These are phyloP conservation scores for Himantopus leucocephalus DNA, from an alignment of 2,113 vertebrate genomes.

Conservation along the genomic window DNA sequence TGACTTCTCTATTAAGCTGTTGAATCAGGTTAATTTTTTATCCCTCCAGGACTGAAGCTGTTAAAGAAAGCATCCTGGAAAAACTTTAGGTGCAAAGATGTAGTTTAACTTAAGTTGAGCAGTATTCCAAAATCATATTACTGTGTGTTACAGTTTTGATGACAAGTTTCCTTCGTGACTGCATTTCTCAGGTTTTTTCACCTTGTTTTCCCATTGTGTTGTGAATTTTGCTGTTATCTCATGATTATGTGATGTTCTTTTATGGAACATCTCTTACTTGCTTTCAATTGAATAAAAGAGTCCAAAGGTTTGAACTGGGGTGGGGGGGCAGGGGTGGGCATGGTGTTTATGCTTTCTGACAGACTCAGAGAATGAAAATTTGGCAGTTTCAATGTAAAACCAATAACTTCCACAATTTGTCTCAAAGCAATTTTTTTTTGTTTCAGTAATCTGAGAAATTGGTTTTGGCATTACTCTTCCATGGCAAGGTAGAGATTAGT, in stretches of 20 bases:
- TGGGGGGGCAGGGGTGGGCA: too few relatives aligned
- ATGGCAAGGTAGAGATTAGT: not conserved
- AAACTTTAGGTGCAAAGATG: not conserved
- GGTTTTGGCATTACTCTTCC: not conserved
- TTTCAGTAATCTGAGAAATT: not conserved
- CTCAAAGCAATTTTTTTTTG: not conserved
- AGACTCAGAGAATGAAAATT: not conserved
- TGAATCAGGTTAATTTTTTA: not conserved
- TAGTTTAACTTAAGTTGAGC: not conserved
- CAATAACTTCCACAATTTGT: not conserved
- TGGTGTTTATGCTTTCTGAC: not conserved
- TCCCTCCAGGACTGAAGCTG: not conserved
- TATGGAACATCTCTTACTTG: not conserved
- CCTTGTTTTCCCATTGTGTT: not conserved
- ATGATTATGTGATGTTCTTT: not conserved
- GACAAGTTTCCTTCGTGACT: not conserved
- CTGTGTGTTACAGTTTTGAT: not conserved
- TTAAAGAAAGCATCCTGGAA: not conserved
- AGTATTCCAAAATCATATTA: not conserved
- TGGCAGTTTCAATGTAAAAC: not conserved
- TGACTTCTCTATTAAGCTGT: not conserved
- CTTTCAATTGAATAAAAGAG: not conserved
- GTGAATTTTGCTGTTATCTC: not conserved
- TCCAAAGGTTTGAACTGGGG: not conserved
- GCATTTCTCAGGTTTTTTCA: not conserved